Base-by-base conservation (phyloP, 2,888 invertebrate genomes). In the Acanthococcus lagerstroemiae region DNA sequence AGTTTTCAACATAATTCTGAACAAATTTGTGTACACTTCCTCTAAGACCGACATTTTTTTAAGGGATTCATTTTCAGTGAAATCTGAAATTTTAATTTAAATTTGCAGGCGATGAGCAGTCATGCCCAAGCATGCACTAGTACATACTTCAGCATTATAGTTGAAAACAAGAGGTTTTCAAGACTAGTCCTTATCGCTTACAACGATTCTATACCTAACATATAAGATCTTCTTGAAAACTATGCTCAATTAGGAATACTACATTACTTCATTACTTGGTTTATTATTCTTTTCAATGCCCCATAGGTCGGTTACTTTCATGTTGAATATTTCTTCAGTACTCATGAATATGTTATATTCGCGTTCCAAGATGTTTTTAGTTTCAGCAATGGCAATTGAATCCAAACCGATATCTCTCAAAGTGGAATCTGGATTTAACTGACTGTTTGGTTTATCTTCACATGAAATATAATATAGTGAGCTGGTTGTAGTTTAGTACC, bases 301-400 rank as follows among this genome's bases (percentile, higher is more conserved):
- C 61, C 61, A 61, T 24, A 82, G 73, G 65, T 79, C 84, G 21
- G 83, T 82, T 70, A 93, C 85, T 0, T 89, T 92, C 30, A 94
- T 77, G 0, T 83, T 82, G 54, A 93, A 82, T 67, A 95, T 85
- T 71, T 94, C 93, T 74, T 90, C 88, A 4, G 91, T 86, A 0
- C 90, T 85, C 3, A 96, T 79, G 74, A 86, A 84, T 61, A 95
- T 78, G 73, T 94, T 92, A 74, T 87, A 93, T 74, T 92, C 90
- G 72, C 91, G 80, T 75, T 95, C 94, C 1, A 95, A 76, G 0
- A 88, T 87, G 77, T 94, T 93, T 72, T 94, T 95, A 71, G 97
- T 91, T 77, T 97, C 95, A 0, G 95, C 90, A 0, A 90, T 91
- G 91, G 94, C 95, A 80, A 96, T 84, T 1, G 95, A 95, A 78